A percentile compares a stretch with the other conserved stretches of the same genome.
phyloP scores from a whole-genome alignment of 2,113 vertebrate genomes.

The Agapornis roseicollis region DNA sequence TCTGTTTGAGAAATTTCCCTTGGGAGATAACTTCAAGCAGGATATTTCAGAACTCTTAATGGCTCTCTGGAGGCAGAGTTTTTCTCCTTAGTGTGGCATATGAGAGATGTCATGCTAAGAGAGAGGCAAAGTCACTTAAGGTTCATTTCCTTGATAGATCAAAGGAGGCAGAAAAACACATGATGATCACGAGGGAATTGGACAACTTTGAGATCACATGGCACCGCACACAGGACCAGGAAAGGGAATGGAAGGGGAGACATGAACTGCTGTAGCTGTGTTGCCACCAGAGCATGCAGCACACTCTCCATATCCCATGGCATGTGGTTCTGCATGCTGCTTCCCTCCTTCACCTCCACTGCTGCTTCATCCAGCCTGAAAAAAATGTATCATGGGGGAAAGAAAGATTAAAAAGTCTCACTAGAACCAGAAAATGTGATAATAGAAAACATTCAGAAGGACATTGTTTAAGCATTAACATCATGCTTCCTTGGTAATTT shows the following conservation, averaged over 20 bases:
- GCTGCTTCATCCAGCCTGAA: neutral
- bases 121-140: neutral
- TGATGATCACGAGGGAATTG: constrained; percentile 38
- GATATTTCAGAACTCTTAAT: neutral
- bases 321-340: neutral
- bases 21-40: neutral
- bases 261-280: neutral
- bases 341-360: neutral
- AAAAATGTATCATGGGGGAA: neutral
- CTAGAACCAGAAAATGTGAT: neutral
- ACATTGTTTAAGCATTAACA: neutral
- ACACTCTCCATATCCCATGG: neutral
- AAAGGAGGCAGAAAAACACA: neutral
- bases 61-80: neutral
- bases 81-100: neutral
- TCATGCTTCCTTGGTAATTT: neutral
- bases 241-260: neutral
- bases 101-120: neutral
- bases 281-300: neutral
- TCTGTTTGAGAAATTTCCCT: neutral
- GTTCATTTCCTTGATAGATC: neutral
- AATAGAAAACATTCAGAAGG: neutral
- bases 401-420: neutral
- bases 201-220: constrained; percentile 6
- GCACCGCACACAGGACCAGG: neutral